Evolutionary conservation across 1,140 invertebrate genomes (phyloP), one percentile per base, ranked within the genome.

Genomic region (Parasteatoda tepidariorum): DNA sequence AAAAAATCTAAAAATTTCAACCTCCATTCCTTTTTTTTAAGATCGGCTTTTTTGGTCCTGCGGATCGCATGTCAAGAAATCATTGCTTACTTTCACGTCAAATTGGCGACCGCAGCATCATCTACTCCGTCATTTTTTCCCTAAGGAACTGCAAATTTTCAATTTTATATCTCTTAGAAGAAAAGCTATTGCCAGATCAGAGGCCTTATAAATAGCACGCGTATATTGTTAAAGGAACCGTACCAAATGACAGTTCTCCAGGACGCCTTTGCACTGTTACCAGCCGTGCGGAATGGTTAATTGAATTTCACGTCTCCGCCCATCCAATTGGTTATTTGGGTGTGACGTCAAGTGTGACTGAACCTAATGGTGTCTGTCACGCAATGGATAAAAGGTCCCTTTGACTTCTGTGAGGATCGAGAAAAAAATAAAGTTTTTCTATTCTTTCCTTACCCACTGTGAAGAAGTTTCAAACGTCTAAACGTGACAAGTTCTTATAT

Each of bases 221-320:
- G 76, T 33, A 18, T 41, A 34, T 79, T 79, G 76, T 68, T 79
- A 79, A 68, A n/a, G 33, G 28, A 55, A n/a, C 24, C 38, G 38
- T 48, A 57, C 34, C 76, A 79, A 79, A 79, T 79, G 41, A 79
- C 48, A 22, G 64, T 22, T 38, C 57, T 54, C 15, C 18, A 15
- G 18, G 41, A 13, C 7, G 22, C 13, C 30, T 13, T 28, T 18
- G 30, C 13, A 18, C 6, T n/a, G 31, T 73, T 64, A 34, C 22
- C 76, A 79, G 30, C 76, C 38, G 54, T 57, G 76, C 76, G 76
- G 38, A 59, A 33, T 67, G 64, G 30, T 61, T 79, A 79, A 79
- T 79, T 79, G 76, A 79, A 79, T 79, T 79, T 79, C 62, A 13
- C 76, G 64, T 79, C 76, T 38, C 76, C 76, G 76, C 76, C 76